Conservation (phyloP, 2,113 vertebrate species). For the Alectura lathami region DNA sequence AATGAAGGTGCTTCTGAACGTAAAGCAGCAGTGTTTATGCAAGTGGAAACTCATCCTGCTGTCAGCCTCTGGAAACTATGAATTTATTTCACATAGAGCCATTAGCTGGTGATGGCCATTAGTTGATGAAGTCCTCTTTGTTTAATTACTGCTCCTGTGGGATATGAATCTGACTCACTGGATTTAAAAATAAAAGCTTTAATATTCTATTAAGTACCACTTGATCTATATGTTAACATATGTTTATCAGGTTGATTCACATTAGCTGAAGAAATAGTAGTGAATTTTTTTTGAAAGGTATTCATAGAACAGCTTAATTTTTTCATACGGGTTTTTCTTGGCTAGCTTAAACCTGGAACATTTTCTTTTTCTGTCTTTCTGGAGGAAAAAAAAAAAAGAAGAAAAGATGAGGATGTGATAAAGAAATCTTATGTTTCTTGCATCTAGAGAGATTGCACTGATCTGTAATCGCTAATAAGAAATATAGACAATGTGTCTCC, state of each 20-base stretch:
- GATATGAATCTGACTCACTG: background rate
- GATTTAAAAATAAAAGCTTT: constrained; percentile 22
- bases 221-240: background rate
- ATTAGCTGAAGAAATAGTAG: background rate
- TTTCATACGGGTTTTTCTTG: background rate
- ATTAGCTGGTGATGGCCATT: background rate
- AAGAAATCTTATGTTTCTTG: background rate
- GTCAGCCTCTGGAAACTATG: background rate
- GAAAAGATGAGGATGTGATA: background rate
- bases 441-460: background rate
- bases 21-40: background rate
- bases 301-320: background rate
- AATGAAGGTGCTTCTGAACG: background rate
- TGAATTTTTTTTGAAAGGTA: background rate
- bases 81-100: background rate
- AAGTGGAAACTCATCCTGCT: background rate
- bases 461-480: background rate
- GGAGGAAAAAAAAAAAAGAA: background rate
- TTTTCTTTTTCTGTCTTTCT: background rate
- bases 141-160: background rate
- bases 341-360: background rate
- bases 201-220: background rate
- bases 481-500: background rate
- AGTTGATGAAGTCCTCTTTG: background rate
- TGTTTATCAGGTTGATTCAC: background rate